phyloP scores from a whole-genome alignment of 92 coral and sea anemone species.

The Epizoanthus fatuus region DNA sequence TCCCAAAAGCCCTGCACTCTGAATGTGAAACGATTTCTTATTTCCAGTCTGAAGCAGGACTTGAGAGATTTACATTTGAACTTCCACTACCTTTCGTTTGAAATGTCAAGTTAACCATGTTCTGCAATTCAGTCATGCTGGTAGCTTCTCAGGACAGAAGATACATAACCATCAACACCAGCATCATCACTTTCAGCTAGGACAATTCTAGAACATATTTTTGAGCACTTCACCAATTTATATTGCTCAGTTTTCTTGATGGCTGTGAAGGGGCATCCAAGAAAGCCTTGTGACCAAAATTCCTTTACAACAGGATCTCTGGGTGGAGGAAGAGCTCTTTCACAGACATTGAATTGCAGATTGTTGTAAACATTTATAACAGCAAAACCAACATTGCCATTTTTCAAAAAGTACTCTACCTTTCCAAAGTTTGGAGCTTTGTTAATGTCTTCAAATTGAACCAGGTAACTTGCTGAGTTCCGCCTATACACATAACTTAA shows the following conservation, averaged over 20 bases:
- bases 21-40: too few relatives aligned
- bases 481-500: slow-evolving; percentile 52
- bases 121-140: slow-evolving; percentile 72
- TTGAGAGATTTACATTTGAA: too few relatives aligned
- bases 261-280: slow-evolving; percentile 50
- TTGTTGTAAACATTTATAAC: slow-evolving; percentile 50
- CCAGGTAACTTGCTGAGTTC: slow-evolving; percentile 71
- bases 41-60: too few relatives aligned
- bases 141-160: slow-evolving; percentile 69
- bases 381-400: slow-evolving; percentile 58
- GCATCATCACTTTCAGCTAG: slow-evolving; percentile 61
- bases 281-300: slow-evolving; percentile 52
- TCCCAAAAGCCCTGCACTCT: too few relatives aligned
- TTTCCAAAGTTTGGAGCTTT: slow-evolving; percentile 54
- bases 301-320: slow-evolving; percentile 14
- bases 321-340: slow-evolving; percentile 52
- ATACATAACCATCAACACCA: slow-evolving; percentile 74
- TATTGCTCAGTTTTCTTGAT: slow-evolving; percentile 56
- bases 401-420: slow-evolving; percentile 66
- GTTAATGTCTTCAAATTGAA: slow-evolving; percentile 37
- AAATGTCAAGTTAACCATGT: background rate
- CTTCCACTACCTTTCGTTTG: too few relatives aligned
- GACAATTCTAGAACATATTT: slow-evolving; percentile 54
- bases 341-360: slow-evolving; percentile 61
- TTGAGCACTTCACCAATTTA: slow-evolving; percentile 55